Evolutionary conservation across 2,113 vertebrate genomes (phyloP).

Genomic region (Panthera tigris): DNA sequence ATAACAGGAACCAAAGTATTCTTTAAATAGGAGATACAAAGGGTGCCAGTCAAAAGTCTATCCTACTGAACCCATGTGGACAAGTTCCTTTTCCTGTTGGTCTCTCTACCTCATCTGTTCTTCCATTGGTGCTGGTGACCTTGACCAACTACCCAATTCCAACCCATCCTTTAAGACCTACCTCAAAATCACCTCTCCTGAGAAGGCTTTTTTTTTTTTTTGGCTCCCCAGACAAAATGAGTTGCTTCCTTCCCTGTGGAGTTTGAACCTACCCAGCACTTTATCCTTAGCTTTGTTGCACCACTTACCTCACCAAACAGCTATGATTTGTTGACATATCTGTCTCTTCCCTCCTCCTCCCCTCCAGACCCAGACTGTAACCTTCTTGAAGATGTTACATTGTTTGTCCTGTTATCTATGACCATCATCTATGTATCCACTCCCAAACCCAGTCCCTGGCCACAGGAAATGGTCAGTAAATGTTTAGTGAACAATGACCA

Average conservation of each 20-base stretch:
- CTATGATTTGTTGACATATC: constrained; percentile 16
- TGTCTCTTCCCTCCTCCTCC: background rate
- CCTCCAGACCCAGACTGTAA: background rate
- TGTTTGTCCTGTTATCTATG: constrained; percentile 31
- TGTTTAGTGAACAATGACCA: constrained; percentile 1
- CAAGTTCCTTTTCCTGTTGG: background rate
- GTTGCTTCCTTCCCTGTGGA: background rate
- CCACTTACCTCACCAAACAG: background rate
- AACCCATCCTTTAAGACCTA: background rate
- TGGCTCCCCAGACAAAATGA: background rate
- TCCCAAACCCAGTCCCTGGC: background rate
- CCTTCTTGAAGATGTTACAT: background rate
- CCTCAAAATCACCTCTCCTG: background rate
- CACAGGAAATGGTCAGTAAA: constrained; percentile 16
- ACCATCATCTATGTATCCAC: background rate
- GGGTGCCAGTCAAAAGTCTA: background rate
- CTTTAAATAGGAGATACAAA: background rate
- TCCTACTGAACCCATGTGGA: background rate
- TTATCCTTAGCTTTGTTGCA: background rate
- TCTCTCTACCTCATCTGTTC: background rate
- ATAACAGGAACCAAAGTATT: background rate
- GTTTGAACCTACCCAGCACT: background rate
- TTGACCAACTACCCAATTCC: background rate
- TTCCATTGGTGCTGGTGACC: background rate
- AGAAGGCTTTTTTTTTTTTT: background rate